Conservation (phyloP, 2,113 vertebrate genomes). For the Falco punctatus region DNA sequence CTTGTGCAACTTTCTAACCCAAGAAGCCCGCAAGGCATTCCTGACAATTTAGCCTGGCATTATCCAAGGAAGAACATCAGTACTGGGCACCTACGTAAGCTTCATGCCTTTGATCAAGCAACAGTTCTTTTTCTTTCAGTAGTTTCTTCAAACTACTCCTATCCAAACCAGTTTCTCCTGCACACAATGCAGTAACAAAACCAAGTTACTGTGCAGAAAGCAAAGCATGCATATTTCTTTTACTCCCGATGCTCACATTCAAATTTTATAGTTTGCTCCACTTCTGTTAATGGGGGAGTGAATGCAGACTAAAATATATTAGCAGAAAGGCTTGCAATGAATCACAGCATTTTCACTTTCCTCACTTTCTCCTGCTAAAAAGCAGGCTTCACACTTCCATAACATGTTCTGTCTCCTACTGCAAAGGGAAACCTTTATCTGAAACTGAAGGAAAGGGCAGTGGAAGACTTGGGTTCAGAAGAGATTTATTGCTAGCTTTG, state of each 20-base stretch:
- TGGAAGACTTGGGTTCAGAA: background rate
- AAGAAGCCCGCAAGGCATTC: background rate
- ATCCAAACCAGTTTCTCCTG: background rate
- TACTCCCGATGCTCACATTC: background rate
- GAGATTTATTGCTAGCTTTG: background rate
- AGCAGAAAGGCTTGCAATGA: constrained; percentile 20
- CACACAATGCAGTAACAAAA: background rate
- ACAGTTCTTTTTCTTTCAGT: background rate
- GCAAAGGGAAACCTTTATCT: background rate
- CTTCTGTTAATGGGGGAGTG: background rate
- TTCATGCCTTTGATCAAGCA: background rate
- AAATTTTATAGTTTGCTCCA: background rate
- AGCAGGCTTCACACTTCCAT: background rate
- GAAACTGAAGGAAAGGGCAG: background rate
- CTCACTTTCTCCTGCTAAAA: constrained; percentile 4
- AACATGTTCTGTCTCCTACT: background rate
- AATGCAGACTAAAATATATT: background rate
- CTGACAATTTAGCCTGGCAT: background rate
- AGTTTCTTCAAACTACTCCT: background rate
- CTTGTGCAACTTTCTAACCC: background rate
- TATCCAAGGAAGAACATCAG: background rate
- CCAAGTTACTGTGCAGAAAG: background rate
- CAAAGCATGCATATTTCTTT: constrained; percentile 8
- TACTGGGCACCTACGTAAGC: background rate
- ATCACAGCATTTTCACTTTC: background rate